Percentiles rank a stretch among this genome's conserved stretches.
Conservation (phyloP, 2,797 vertebrate genomes). For the Poecilia picta region DNA sequence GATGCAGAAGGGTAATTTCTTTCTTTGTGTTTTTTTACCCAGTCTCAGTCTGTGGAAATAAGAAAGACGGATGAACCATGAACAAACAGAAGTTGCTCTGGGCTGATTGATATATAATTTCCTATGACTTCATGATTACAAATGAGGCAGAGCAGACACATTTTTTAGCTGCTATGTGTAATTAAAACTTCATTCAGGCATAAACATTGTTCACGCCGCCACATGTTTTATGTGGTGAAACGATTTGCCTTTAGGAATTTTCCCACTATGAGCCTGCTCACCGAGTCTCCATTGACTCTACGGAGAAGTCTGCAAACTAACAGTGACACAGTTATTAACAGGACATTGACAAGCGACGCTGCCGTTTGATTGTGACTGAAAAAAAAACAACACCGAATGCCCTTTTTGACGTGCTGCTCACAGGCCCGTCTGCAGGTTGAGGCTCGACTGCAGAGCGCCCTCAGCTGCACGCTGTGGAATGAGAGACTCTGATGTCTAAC, state of each 20-base stretch:
- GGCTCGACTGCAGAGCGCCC: slow-evolving; percentile 31
- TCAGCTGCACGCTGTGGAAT: slow-evolving; percentile 20
- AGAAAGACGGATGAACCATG: slow-evolving; percentile 70
- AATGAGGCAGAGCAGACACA: slow-evolving; percentile 48
- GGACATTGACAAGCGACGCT: slow-evolving; percentile 52
- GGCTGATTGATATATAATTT: slow-evolving; percentile 76
- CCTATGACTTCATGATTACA: slow-evolving; percentile 62
- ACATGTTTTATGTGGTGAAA: slow-evolving; percentile 60
- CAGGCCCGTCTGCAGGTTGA: slow-evolving; percentile 52
- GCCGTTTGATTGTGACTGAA: slow-evolving; percentile 54
- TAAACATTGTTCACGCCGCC: slow-evolving; percentile 54
- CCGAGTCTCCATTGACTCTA: slow-evolving; percentile 50
- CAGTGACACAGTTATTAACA: slow-evolving; percentile 55
- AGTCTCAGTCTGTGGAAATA: slow-evolving; percentile 1
- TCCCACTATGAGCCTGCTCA: slow-evolving; percentile 52
- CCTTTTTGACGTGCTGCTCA: slow-evolving; percentile 43
- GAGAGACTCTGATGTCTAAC: slow-evolving; percentile 46
- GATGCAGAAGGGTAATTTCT: slow-evolving; percentile 73
- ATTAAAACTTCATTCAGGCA: slow-evolving; percentile 64
- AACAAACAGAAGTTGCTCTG: slow-evolving; percentile 78
- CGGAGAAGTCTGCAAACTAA: slow-evolving; percentile 41
- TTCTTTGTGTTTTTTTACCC: background rate
- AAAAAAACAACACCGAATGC: slow-evolving; percentile 10
- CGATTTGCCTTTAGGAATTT: slow-evolving; percentile 32
- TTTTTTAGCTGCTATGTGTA: slow-evolving; percentile 49